Evolutionary conservation across 2,797 vertebrate genomes (phyloP), one percentile per base, ranked within the genome.

Genomic region (Sardinella longiceps): DNA sequence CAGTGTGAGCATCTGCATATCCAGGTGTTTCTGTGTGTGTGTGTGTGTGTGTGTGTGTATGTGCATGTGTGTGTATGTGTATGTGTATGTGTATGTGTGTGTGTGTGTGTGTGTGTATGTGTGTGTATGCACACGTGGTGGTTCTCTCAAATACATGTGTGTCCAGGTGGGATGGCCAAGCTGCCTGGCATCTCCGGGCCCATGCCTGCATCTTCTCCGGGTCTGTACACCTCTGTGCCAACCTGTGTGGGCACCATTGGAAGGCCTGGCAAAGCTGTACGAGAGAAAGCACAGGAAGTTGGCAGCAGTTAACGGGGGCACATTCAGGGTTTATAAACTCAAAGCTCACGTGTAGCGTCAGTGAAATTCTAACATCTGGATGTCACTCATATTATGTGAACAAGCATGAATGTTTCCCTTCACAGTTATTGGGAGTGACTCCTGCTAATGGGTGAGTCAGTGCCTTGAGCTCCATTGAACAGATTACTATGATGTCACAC

Each of bases 211-310:
- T 83, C 81, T 14, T 91, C 82, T 18, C 53, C 82, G 30, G 88
- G 93, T 90, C 88, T 90, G 89, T 91, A 87, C 88, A 93, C 90
- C 91, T 93, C 90, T 85, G 89, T 87, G 85, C 85, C 91, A 87
- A 91, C 90, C 89, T 91, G 92, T 84, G 91, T 90, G 87, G 90
- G 88, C 85, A 91, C 88, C 87, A 90, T 84, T 80, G 81, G 58
- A 70, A 86, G 84, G 45, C 81, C 86, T 83, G 88, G 81, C 84
- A 89, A 86, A 90, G 84, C 89, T 91, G 84, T 87, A 84, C 66
- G 86, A 88, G 77, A 86, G 83, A 83, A 33, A 81, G 30, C 86
- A 74, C 39, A 7, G 50, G 39, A 70, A 11, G 45, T 37, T 77
- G 46, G 50, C 37, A 51, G n/a, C 33, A 5, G 10, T 48, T 33